Evolutionary conservation across 2,113 vertebrate species (phyloP), one percentile per base, ranked within the genome.

Genomic region (Nannospalax galili): DNA sequence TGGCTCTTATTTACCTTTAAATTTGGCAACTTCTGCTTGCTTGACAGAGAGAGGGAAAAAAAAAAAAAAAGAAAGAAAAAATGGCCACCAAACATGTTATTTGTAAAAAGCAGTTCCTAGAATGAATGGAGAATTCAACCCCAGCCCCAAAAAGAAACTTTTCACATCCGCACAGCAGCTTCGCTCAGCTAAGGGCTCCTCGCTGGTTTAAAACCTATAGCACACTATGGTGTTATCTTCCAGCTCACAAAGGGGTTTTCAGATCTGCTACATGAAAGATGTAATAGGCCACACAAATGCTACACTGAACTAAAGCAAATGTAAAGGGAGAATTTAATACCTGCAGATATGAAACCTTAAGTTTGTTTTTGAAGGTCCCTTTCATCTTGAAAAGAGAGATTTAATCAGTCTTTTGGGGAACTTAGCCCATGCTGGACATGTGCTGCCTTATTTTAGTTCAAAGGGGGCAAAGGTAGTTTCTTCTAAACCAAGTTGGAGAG

Each of bases 401-500:
- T 81, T 96, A 96, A 95, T 97, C 62, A 92, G 62, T 94, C 26
- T 6, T 52, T 97, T 70, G 87, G 77, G 95, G 94, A 85, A 42
- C 87, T 94, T 96, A 92, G 90, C 81, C 87, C 88, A 92, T 93
- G 95, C 95, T 94, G 92, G 93, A 94, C 90, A 0, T 88, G 37
- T 92, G 97, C 0, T 87, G 35, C 73, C 15, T 89, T 95, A 75
- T 40, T 90, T 94, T 96, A 97, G 94, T 96, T 98, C 72, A 97
- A 95, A 97, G 96, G 0, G 67, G 88, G 73, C 88, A 80, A 93
- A 96, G 95, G 97, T 97, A 96, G 94, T 94, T 72, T 97, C 97
- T 98, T 97, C 96, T 89, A 12, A 97, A 98, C 96, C 91, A 96
- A 97, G 96, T 94, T 96, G 96, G n/a, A 74, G 75, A 96, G 86